Base-by-base conservation (phyloP, 2,797 vertebrate species). In the Monodelphis domestica region DNA sequence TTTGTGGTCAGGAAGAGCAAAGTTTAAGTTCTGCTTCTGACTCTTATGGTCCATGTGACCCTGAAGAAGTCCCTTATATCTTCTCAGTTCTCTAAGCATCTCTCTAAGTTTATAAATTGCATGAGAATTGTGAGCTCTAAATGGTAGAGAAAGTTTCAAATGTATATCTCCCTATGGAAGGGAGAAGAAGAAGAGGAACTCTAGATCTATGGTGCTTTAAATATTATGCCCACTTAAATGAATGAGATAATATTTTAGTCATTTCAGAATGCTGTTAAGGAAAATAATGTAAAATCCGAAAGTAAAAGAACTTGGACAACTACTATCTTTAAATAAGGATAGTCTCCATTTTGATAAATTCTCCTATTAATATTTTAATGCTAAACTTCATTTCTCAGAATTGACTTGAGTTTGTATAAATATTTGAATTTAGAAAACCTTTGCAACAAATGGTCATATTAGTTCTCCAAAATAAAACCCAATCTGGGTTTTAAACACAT, bases 381-480 rank as follows among this genome's bases (percentile, higher is more conserved):
- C 15, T 78, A 28, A n/a, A 9, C n/a, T 88, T 53, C 3, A 45
- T 90, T 53, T n/a, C n/a, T 4, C 53, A 7, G 1, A 2, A n/a
- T 26, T 55, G 53, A 88, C 50, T n/a, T 45, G 33, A 54, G 56
- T 17, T 29, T 1, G 56, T 90, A 2, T 50, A 54, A 24, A 52
- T 53, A 50, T 15, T 4, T 45, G 87, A 53, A 63, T 53, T 52
- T 54, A 17, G 50, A 45, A 90, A 54, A 55, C 50, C 7, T 54
- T 70, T 14, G 50, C 52, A 63, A 90, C 88, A 52, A 91, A 92
- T 10, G 38, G 26, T 70, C 38, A 11, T 24, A n/a, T 89, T 87
- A 53, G n/a, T 87, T 91, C 91, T 50, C 53, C 54, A 56, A 28
- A 90, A 70, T 93, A 38, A 89, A 94, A 92, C 51, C n/a, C 63